Evolutionary conservation across 2,888 invertebrate genomes (phyloP).

Genomic region (Anthophora plumipes): DNA sequence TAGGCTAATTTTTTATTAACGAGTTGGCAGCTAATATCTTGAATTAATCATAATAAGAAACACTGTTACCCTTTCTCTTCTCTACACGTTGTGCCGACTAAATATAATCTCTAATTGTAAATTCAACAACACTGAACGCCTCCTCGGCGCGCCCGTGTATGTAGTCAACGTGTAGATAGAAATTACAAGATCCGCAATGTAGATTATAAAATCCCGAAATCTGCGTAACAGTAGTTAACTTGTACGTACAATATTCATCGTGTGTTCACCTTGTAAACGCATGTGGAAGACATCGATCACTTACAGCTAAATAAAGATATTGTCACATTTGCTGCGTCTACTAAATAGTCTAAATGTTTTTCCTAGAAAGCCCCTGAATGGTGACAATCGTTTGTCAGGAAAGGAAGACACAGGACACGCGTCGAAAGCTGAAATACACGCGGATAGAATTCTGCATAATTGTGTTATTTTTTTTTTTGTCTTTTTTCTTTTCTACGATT

Average conservation of each 20-base stretch:
- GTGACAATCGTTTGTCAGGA: slow-evolving; percentile 29
- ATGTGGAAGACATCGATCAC: slow-evolving; percentile 79
- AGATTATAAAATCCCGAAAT: slow-evolving; percentile 82
- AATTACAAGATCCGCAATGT: slow-evolving; percentile 72
- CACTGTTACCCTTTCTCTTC: not conserved
- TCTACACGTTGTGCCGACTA: not conserved
- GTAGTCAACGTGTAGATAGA: slow-evolving; percentile 66
- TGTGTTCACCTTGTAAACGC: slow-evolving; percentile 59
- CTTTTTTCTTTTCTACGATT: slow-evolving; percentile 20
- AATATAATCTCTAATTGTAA: not conserved
- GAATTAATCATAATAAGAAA: slow-evolving; percentile 15
- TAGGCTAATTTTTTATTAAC: slow-evolving; percentile 14
- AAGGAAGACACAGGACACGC: slow-evolving; percentile 25
- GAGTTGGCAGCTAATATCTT: slow-evolving; percentile 29
- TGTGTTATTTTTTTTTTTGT: not conserved
- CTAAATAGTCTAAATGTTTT: slow-evolving; percentile 46
- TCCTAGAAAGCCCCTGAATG: slow-evolving; percentile 58
- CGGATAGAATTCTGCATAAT: slow-evolving; percentile 21
- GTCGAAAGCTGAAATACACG: slow-evolving; percentile 34
- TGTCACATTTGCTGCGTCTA: slow-evolving; percentile 73
- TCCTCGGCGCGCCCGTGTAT: slow-evolving; percentile 35
- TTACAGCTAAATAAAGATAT: slow-evolving; percentile 68
- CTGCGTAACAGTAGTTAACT: slow-evolving; percentile 78
- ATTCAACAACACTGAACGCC: slow-evolving; percentile 18
- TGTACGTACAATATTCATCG: slow-evolving; percentile 72